Conservation (phyloP, 2,797 vertebrate species). For the Babyrousa celebensis region DNA sequence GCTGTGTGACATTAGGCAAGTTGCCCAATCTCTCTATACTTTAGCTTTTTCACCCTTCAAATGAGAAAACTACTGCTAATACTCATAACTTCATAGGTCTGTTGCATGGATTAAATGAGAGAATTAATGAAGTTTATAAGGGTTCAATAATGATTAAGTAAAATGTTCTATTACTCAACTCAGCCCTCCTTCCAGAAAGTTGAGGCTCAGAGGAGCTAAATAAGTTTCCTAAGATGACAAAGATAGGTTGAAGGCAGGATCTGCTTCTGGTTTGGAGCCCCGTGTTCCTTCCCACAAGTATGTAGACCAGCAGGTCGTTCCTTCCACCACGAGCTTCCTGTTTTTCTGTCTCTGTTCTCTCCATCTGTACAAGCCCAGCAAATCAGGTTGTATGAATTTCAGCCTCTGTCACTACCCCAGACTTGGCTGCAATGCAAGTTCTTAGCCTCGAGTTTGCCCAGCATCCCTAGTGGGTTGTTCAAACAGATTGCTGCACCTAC, state of each 20-base stretch:
- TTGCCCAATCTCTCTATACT: background rate
- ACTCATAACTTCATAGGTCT: background rate
- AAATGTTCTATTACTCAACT: background rate
- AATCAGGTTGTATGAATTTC: rapidly evolving
- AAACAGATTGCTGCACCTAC: background rate
- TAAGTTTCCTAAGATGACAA: background rate
- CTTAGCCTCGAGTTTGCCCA: background rate
- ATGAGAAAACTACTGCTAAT: background rate
- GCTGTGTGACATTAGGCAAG: background rate
- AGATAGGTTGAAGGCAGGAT: background rate
- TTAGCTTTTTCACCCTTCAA: background rate
- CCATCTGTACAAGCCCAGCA: background rate
- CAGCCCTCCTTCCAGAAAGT: background rate
- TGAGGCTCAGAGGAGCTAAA: background rate
- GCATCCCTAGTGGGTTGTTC: background rate
- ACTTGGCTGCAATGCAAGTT: background rate
- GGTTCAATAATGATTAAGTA: background rate
- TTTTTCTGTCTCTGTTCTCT: background rate
- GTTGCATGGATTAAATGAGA: background rate
- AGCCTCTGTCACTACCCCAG: background rate
- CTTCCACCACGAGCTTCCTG: too few species aligned
- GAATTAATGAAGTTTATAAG: background rate
- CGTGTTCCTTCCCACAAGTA: background rate
- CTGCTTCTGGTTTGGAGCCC: background rate
- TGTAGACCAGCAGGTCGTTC: background rate